Percentiles rank a stretch among this genome's conserved stretches.
Evolutionary conservation across 1,140 invertebrate species (phyloP).

Genomic region (Campoletis sonorensis): DNA sequence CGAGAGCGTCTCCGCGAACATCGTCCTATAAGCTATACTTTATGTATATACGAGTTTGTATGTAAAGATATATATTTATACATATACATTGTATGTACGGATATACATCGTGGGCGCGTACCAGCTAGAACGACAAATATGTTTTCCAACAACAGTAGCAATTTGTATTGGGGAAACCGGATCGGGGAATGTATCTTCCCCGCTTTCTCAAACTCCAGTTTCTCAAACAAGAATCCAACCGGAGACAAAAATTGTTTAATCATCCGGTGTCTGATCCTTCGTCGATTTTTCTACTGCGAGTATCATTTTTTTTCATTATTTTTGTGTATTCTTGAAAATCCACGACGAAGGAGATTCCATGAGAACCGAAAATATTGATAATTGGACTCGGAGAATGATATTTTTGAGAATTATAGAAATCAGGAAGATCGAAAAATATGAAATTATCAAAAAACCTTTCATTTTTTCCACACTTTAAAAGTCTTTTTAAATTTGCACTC

Average conservation of each 20-base stretch:
- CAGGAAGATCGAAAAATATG: no score
- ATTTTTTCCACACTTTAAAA: no score
- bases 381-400: no score
- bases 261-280: not conserved
- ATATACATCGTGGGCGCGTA: not conserved
- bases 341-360: no score
- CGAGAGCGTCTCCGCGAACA: constrained; percentile 28
- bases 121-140: constrained; percentile 12
- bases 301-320: constrained; percentile 1
- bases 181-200: not conserved
- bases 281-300: constrained; percentile 2
- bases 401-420: no score
- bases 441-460: no score
- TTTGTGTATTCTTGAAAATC: not conserved
- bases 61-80: not conserved
- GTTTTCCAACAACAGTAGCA: constrained; percentile 24
- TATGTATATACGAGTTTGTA: not conserved
- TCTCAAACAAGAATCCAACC: not conserved
- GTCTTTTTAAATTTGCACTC: not conserved
- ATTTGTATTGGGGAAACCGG: constrained; percentile 13
- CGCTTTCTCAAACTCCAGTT: not conserved
- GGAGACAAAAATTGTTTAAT: not conserved
- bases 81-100: not conserved
- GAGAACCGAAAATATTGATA: no score
- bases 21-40: constrained; percentile 13